Conservation (phyloP, 2,113 vertebrate genomes). For the Alexandromys fortis region DNA sequence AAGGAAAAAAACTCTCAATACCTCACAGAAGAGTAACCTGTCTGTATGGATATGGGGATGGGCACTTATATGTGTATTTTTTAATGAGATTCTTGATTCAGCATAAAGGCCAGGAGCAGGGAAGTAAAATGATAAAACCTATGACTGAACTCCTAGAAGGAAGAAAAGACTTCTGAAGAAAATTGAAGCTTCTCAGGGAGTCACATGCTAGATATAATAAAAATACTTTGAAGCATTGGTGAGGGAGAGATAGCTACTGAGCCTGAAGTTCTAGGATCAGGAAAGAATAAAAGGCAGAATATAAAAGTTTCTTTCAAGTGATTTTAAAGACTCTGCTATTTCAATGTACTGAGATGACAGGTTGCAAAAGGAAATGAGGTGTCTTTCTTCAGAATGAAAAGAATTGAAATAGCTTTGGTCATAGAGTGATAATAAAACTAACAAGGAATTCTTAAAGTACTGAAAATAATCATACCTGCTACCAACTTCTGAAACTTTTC, state of each 20-base stretch:
- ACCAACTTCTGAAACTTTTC: constrained; percentile 64
- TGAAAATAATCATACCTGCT: constrained; percentile 27
- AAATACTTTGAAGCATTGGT: constrained; percentile 29
- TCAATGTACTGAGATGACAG: constrained; percentile 43
- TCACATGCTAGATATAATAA: neutral
- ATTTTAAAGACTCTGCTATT: constrained; percentile 37
- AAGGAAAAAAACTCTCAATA: neutral
- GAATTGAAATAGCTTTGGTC: constrained; percentile 57
- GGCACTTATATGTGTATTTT: neutral
- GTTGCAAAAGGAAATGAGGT: constrained; percentile 41
- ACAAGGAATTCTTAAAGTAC: constrained; percentile 9
- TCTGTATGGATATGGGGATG: neutral
- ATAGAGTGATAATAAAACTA: constrained; percentile 52
- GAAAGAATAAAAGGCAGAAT: constrained; percentile 39
- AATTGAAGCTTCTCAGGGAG: constrained; percentile 50
- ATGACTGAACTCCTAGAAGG: neutral
- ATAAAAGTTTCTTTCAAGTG: constrained; percentile 35
- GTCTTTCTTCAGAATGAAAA: constrained; percentile 64
- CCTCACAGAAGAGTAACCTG: constrained; percentile 7
- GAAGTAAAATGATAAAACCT: constrained; percentile 22
- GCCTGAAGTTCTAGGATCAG: neutral
- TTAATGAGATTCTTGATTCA: constrained; percentile 36
- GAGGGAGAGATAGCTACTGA: neutral
- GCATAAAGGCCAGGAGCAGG: neutral
- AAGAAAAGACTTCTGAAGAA: constrained; percentile 18